Evolutionary conservation across 2,888 invertebrate species (phyloP).

Genomic region (Cataglyphis rosenhaueri): DNA sequence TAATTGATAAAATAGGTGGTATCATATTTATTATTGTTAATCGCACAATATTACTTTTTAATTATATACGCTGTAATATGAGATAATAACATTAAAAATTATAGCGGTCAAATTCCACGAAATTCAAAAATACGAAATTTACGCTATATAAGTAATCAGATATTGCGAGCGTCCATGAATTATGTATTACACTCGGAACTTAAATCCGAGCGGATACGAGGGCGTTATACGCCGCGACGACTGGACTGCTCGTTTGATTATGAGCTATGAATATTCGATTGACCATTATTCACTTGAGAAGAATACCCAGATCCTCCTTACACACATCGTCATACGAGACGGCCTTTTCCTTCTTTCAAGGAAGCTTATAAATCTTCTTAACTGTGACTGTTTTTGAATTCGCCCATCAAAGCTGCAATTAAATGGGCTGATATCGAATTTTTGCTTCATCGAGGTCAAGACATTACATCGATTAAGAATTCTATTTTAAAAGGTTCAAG

Average conservation of each 20-base stretch:
- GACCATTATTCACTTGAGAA: constrained; percentile 70
- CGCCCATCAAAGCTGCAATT: background rate
- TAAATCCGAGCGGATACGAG: background rate
- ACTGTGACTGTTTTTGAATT: background rate
- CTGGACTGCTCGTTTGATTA: constrained; percentile 60
- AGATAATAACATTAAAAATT: background rate
- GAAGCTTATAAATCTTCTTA: constrained; percentile 30
- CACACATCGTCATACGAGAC: constrained; percentile 6
- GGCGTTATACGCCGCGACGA: background rate
- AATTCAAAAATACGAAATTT: background rate
- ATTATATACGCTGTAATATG: background rate
- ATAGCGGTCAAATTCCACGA: background rate
- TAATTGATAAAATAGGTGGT: background rate
- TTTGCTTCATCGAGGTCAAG: background rate
- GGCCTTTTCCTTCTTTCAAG: background rate
- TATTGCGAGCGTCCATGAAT: constrained; percentile 5
- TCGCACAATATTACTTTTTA: background rate
- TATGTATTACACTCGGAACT: background rate
- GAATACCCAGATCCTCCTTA: constrained; percentile 35
- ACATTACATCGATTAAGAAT: background rate
- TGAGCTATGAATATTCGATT: constrained; percentile 69
- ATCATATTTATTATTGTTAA: background rate
- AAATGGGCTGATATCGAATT: constrained; percentile 3
- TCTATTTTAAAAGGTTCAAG: background rate
- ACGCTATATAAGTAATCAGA: background rate